Evolutionary conservation across 2,888 invertebrate genomes (phyloP).

Genomic region (Eueremaeus valkanovi): DNA sequence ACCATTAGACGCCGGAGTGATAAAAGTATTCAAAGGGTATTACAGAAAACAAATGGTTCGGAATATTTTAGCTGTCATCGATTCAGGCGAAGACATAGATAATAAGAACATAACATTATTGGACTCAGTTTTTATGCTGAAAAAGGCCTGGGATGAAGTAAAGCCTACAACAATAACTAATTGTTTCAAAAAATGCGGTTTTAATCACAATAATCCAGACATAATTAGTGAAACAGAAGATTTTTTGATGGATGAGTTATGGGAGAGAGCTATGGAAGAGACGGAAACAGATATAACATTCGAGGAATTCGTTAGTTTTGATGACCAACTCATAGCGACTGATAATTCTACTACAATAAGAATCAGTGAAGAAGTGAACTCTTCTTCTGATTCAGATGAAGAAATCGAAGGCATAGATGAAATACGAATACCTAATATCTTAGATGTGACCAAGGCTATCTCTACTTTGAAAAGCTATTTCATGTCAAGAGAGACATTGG

Average conservation of each 20-base stretch:
- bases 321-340: not conserved
- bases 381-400: too few relatives aligned
- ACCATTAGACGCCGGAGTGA: not conserved
- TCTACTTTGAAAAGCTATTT: too few relatives aligned
- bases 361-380: too few relatives aligned
- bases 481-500: too few relatives aligned
- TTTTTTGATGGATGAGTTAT: not conserved
- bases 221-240: not conserved
- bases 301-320: not conserved
- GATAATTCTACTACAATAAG: not conserved
- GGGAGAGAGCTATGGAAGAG: not conserved
- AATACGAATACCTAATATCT: too few relatives aligned
- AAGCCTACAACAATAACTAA: not conserved
- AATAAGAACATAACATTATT: not conserved
- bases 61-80: not conserved
- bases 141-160: not conserved
- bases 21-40: not conserved
- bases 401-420: too few relatives aligned
- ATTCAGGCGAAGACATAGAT: not conserved
- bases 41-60: not conserved
- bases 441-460: too few relatives aligned
- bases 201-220: not conserved
- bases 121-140: not conserved
- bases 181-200: not conserved
- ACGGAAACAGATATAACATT: not conserved